Evolutionary conservation across 92 coral and sea anemone species (phyloP), one percentile per base, ranked within the genome.

Genomic region (Anthopleura xanthogrammica): DNA sequence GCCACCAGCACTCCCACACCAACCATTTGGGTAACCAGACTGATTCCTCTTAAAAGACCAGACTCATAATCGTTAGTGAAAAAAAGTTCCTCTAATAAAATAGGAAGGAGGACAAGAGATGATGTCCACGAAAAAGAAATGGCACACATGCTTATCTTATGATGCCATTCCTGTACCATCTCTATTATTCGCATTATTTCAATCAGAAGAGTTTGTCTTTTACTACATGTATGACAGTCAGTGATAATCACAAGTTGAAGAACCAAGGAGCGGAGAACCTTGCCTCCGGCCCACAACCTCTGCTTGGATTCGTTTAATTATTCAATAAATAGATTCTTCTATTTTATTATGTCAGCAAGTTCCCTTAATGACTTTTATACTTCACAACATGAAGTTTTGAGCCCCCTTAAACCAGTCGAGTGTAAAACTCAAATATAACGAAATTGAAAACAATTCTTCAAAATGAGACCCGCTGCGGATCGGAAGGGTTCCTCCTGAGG

Each of bases 301-400:
- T 76, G 77, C 86, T 77, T 91, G 88, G 98, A 93, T 93, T 93
- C 90, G 93, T 89, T 93, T 92, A 93, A 91, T 93, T 89, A 93
- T 91, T 89, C 93, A 89, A 84, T 89, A 85, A 91, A 89, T 87
- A 80, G 88, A 86, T 89, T 92, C 92, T 92, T 89, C 72, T 88
- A 87, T 93, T 89, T 86, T 92, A 93, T 88, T 89, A 89, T 93
- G 95, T 93, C 92, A 91, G 85, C 95, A 86, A 87, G 87, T 84
- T 89, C 90, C 82, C 86, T 77, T 91, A 93, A 93, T 93, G 92
- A 92, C 92, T 87, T 90, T 84, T 87, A 29, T 75, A 75, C 12
- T 43, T 75, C 36, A 41, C 57, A 75, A 75, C 78, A 75, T 22
- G 78, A 75, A 75, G 43, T 22, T 41, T 75, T 17, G 57, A 75